Evolutionary conservation across 2,888 invertebrate genomes (phyloP), one percentile per base, ranked within the genome.

Genomic region (Hesperia comma): DNA sequence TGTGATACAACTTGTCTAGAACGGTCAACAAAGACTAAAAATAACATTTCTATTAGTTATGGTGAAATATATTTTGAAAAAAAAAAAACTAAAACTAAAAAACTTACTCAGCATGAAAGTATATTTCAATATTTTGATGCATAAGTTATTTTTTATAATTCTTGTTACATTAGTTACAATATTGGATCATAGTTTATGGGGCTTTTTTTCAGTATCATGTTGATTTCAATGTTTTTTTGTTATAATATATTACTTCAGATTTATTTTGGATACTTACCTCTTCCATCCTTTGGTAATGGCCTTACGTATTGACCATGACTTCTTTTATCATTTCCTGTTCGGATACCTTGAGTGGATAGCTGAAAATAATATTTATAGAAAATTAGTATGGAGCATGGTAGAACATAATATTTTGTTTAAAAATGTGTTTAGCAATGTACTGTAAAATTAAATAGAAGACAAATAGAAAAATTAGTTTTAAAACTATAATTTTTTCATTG

Each of bases 1-100:
- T 90, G 87, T 49, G 91, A 90, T 43, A 86, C 87, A 17, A 93
- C 92, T 77, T 91, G 92, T 72, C 93, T 84, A 51, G 93, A 86
- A 56, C 81, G 72, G 76, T 93, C 93, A 69, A 81, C 72, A 73
- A 93, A 93, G 43, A 86, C 92, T 90, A 76, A 55, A 61, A 67
- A 6, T 49, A 32, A 19, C 14, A 49, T 4, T 12, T 7, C 1
- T 14, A 15, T 46, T 14, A 26, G 26, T 26, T 26, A 4, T 26
- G 5, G 26, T 26, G 26, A 26, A 5, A 26, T 4, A 26, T 26
- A 26, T 26, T 26, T 26, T 2, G 26, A 26, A n/a, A 54, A 54
- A 33, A 33, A 33, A 33, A 33, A 10, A 33, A 33, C 1, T 33
- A 33, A 1, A 33, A 33, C n/a, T n/a, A n/a, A n/a, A n/a, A n/a